Evolutionary conservation across 2,888 invertebrate genomes (phyloP).

Genomic region (Prosapia bicincta): DNA sequence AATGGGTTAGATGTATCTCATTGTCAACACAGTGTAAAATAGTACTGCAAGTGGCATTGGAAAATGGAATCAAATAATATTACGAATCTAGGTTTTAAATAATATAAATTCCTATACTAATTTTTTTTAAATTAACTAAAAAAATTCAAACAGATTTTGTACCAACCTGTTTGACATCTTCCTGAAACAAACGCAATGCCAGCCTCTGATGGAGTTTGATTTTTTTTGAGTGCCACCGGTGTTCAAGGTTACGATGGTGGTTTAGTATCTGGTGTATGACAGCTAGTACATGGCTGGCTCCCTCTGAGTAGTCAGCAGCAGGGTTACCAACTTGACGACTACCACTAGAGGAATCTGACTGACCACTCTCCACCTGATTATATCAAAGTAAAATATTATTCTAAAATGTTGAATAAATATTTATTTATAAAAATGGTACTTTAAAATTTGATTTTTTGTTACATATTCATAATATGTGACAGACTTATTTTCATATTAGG

Average conservation of each 20-base stretch:
- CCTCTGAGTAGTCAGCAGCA: conserved; percentile 94
- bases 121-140: background rate
- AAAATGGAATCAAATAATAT: too few species aligned
- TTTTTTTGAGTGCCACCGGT: conserved; percentile 92
- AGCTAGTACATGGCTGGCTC: conserved; percentile 92
- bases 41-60: too few species aligned
- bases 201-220: conserved; percentile 92
- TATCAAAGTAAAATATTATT: background rate
- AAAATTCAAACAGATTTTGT: background rate
- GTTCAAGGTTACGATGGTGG: conserved; percentile 90
- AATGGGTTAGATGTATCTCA: too few species aligned
- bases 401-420: too few species aligned
- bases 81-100: background rate
- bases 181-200: conserved; percentile 89
- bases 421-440: too few species aligned
- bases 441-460: too few species aligned
- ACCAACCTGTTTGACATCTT: conserved; percentile 89
- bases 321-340: conserved; percentile 55
- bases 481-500: too few species aligned
- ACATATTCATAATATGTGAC: too few species aligned
- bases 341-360: conserved; percentile 34
- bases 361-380: conserved; percentile 32
- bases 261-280: conserved; percentile 96
- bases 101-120: background rate
- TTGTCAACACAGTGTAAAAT: too few species aligned